Percentiles rank a stretch among this genome's conserved stretches.
Conservation (phyloP, 2,888 invertebrate genomes). For the Isotomurus palustris region DNA sequence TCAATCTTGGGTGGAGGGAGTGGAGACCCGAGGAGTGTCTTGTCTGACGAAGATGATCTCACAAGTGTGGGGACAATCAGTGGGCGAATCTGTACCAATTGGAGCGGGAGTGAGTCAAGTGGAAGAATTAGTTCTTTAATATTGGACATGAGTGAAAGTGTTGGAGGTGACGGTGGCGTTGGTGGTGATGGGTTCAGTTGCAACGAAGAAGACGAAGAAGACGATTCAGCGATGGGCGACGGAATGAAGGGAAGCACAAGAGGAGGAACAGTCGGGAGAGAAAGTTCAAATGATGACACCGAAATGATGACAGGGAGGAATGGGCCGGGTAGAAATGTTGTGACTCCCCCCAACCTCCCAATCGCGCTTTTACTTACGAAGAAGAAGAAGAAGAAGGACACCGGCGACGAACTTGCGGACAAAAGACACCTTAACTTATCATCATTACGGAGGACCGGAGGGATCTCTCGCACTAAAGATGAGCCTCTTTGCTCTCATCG, state of each 20-base stretch:
- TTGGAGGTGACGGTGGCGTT: neutral
- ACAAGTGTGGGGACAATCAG: neutral
- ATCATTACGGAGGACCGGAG: slow-evolving; percentile 3
- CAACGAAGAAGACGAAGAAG: too few species aligned
- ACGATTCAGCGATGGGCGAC: too few species aligned
- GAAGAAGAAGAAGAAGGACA: neutral
- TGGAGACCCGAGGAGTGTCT: too few species aligned
- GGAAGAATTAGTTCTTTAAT: slow-evolving; percentile 3
- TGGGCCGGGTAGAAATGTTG: neutral
- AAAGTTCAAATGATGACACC: neutral
- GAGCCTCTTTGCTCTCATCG: slow-evolving; percentile 5
- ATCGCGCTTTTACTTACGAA: neutral
- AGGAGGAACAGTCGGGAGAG: neutral
- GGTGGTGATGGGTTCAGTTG: too few species aligned
- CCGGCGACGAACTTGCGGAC: neutral
- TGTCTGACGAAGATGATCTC: neutral
- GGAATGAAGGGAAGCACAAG: too few species aligned
- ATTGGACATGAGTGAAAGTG: neutral
- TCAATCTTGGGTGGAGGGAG: neutral
- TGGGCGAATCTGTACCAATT: neutral
- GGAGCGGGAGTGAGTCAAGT: slow-evolving; percentile 6
- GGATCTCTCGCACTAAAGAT: slow-evolving; percentile 1
- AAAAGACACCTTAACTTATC: slow-evolving; percentile 9
- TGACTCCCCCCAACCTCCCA: neutral
- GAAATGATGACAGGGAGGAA: neutral